Conservation (phyloP, 1,140 invertebrate species). For the Polypedilum vanderplanki region DNA sequence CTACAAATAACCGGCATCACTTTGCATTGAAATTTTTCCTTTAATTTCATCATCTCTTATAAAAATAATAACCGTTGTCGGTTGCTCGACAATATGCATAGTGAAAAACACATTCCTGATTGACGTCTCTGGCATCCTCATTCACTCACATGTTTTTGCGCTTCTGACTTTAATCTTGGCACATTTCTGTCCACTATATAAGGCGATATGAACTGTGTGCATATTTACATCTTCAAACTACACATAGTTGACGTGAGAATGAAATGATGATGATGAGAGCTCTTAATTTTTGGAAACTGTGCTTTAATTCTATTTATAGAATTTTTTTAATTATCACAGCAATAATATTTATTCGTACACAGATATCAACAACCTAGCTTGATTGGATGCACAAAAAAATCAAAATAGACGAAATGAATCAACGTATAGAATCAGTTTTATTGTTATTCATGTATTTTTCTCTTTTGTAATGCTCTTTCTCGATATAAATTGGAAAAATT, state of each 20-base stretch:
- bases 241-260: too few species aligned
- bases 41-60: neutral
- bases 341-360: too few species aligned
- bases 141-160: slow-evolving; percentile 16
- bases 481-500: neutral
- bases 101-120: neutral
- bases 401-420: neutral
- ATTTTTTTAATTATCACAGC: too few species aligned
- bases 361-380: too few species aligned
- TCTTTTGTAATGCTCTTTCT: neutral
- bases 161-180: slow-evolving; percentile 9
- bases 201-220: too few species aligned
- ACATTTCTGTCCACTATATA: neutral
- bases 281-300: too few species aligned
- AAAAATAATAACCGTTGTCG: too few species aligned
- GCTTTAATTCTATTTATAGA: too few species aligned
- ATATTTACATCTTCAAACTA: too few species aligned
- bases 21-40: neutral
- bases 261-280: too few species aligned
- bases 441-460: too few species aligned
- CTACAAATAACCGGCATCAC: neutral
- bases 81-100: too few species aligned
- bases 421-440: neutral
- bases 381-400: neutral
- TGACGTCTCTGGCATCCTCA: slow-evolving; percentile 1